These are phyloP conservation scores for Bibio marci DNA, from an alignment of 2,888 invertebrate species.

Conservation along the genomic window DNA sequence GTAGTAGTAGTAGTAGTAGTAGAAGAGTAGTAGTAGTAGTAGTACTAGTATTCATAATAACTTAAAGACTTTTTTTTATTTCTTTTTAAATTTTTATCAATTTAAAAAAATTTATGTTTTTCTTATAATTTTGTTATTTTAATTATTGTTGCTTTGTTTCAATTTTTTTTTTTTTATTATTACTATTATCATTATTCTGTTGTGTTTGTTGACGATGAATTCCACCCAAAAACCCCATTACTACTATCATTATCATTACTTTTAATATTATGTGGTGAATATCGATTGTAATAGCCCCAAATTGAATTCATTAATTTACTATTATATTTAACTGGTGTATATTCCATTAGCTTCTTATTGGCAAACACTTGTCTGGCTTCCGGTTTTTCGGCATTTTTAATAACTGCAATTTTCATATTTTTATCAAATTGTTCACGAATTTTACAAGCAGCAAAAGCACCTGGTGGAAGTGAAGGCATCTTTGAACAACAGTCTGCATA, in stretches of 20 bases:
- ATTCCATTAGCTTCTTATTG: conserved; percentile 38
- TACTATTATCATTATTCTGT: no score
- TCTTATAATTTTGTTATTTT: no score
- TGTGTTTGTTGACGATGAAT: no score
- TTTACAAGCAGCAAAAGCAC: conserved; percentile 54
- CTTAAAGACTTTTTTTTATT: no score
- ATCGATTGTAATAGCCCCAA: conserved; percentile 80
- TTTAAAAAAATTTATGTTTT: no score
- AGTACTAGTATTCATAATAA: no score
- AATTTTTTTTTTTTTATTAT: no score
- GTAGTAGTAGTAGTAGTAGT: no score
- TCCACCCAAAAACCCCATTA: conserved; percentile 6
- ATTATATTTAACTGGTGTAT: conserved; percentile 59
- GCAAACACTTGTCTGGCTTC: conserved; percentile 6
- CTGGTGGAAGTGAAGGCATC: conserved; percentile 64
- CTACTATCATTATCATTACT: conserved; percentile 39
- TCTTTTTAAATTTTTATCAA: no score
- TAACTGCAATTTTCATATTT: conserved; percentile 36
- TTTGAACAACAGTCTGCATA: conserved; percentile 8
- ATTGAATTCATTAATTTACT: conserved; percentile 81
- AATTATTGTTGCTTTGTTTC: no score
- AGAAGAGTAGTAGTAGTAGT: no score
- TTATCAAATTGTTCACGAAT: conserved; percentile 33
- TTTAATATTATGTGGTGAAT: conserved; percentile 73
- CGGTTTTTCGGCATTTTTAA: conserved; percentile 26